Evolutionary conservation across 1,140 invertebrate genomes (phyloP), one percentile per base, ranked within the genome.

Genomic region (Zaprionus ghesquierei): DNA sequence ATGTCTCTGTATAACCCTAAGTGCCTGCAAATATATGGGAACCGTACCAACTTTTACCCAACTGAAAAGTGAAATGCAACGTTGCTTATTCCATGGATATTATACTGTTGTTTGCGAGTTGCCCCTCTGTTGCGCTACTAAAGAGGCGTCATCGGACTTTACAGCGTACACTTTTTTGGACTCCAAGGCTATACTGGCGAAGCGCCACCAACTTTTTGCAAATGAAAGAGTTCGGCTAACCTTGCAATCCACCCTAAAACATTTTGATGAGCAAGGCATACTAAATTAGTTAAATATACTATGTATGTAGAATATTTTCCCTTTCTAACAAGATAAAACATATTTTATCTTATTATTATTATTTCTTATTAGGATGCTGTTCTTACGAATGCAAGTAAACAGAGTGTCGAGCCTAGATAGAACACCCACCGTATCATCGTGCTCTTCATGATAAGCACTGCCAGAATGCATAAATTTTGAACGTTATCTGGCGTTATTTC

Each of bases 1-100:
- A 3, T 71, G 62, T 0, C 61, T 94, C 9, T 46, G 72, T 0
- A 5, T 56, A 3, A 92, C 91, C 2, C 84, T 94, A 77, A 59
- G 44, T 0, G 62, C 56, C 12, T 55, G 93, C 0, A 69, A 78
- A 0, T 93, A 92, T 51, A 79, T 71, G 0, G 10, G 50, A 12
- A 3, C 44, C 0, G 10, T 92, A 2, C 93, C 93, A 0, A 93
- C 76, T 2, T 61, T 90, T 33, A 61, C 74, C 0, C 71, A 91
- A 1, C 6, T 94, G 0, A 38, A 81, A 3, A 56, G 64, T 0
- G 58, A 75, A 29, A 44, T 94, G 29, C 54, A 77, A 10, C 75
- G 91, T 8, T 90, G 80, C 5, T 90, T 84, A 3, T 81, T 75
- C 27, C 78, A 75, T 61, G 85, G 51, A 0, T 90, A 89, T 44